These are phyloP conservation scores for Stramonita haemastoma DNA, from an alignment of 2,888 invertebrate species.

Conservation along the genomic window DNA sequence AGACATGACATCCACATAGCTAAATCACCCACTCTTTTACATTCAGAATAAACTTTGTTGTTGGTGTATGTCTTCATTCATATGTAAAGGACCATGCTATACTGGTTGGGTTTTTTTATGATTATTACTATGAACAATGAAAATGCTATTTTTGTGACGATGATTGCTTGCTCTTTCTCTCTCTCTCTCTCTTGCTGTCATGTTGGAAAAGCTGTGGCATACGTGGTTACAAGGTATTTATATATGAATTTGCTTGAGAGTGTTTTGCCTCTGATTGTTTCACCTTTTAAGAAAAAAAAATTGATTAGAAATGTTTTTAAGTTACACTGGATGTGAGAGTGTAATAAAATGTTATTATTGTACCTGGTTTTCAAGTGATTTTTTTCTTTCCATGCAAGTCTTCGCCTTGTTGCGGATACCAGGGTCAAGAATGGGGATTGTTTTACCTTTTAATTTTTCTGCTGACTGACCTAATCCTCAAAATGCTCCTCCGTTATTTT, in stretches of 20 bases:
- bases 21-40: too few relatives aligned
- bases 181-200: background rate
- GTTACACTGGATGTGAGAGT: slow-evolving; percentile 32
- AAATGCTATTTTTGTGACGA: slow-evolving; percentile 22
- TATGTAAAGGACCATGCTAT: slow-evolving; percentile 17
- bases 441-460: background rate
- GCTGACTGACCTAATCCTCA: too few relatives aligned
- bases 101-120: background rate
- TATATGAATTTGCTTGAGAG: background rate
- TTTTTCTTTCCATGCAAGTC: background rate
- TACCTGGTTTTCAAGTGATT: background rate
- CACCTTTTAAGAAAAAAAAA: slow-evolving; percentile 22
- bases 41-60: background rate
- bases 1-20: too few relatives aligned
- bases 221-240: slow-evolving; percentile 1
- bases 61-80: background rate
- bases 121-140: background rate
- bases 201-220: background rate
- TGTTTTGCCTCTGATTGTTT: slow-evolving; percentile 20
- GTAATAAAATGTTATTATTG: slow-evolving; percentile 31
- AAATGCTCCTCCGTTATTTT: too few relatives aligned
- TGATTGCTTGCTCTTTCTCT: background rate
- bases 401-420: background rate
- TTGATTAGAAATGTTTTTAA: slow-evolving; percentile 23
- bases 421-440: too few relatives aligned